Conservation (phyloP, 1,140 invertebrate species). For the Pseudomyrmex dendroicus region DNA sequence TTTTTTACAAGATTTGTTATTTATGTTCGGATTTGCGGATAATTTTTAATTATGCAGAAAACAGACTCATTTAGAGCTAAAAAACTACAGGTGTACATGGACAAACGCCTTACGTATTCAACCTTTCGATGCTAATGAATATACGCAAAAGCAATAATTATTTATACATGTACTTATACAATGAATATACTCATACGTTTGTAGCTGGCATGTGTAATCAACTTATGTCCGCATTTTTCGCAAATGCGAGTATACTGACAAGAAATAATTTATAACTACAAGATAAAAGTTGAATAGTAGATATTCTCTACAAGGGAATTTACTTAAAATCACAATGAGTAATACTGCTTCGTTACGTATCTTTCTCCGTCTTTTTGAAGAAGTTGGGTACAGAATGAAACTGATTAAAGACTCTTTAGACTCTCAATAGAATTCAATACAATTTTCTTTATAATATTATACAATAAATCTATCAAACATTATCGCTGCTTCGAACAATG, state of each 20-base stretch:
- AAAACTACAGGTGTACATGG: too few species aligned
- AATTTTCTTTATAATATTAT: slow-evolving; percentile 23
- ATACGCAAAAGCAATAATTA: too few species aligned
- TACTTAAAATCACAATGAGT: slow-evolving; percentile 79
- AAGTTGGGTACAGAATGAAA: slow-evolving; percentile 7
- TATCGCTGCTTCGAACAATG: slow-evolving; percentile 4
- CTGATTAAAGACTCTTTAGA: not conserved
- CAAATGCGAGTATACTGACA: slow-evolving; percentile 5
- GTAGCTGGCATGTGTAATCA: too few species aligned
- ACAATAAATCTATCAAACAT: slow-evolving; percentile 5
- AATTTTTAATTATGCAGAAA: too few species aligned
- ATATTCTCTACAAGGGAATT: slow-evolving; percentile 27
- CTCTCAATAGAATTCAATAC: slow-evolving; percentile 24
- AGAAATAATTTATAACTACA: not conserved
- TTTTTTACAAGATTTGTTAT: too few species aligned
- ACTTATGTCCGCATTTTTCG: too few species aligned
- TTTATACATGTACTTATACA: too few species aligned
- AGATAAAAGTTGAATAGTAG: slow-evolving; percentile 1
- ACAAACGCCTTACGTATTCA: too few species aligned
- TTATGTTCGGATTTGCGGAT: too few species aligned
- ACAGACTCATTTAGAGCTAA: too few species aligned
- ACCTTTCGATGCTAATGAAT: too few species aligned
- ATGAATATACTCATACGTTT: too few species aligned
- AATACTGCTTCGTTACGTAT: slow-evolving; percentile 80
- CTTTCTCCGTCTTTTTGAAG: slow-evolving; percentile 56